Evolutionary conservation across 2,888 invertebrate genomes (phyloP), one percentile per base, ranked within the genome.

Genomic region (Trachelus troglodyta): DNA sequence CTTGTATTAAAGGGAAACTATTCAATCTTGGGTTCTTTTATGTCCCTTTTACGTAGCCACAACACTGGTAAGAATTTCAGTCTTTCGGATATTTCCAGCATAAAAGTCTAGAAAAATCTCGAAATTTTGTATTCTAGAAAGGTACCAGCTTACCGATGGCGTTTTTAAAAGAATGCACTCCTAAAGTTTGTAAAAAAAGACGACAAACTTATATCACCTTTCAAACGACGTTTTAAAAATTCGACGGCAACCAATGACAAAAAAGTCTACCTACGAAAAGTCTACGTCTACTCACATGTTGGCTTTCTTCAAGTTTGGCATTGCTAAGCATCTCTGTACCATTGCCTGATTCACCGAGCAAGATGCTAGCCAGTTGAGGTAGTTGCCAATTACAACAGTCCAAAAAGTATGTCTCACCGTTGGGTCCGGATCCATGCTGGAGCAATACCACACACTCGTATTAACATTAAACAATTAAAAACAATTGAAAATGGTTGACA

Each of bases 291-390:
- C 94, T 93, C 92, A 96, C 96, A 94, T 93, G 89, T 95, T 94
- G 34, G 97, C 96, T 84, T 95, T 94, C 86, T 92, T 93, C 56
- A 96, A 91, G 15, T 95, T 94, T 0, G 96, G 95, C 90, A 97
- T 94, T 0, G 96, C 95, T 3, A 97, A 92, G 85, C 96, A 96
- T 83, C 97, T 92, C 87, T 97, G 97, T 1, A 97, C 96, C 95
- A 97, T 97, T 0, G 97, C 95, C 91, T 97, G 97, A 90, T 97
- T 97, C 23, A 96, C 96, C 1, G 96, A 96, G 88, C 96, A 96
- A 1, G 96, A 94, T 0, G 96, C 95, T 77, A 97, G 92, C 96
- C 96, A 97, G 83, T 95, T 94, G 86, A 97, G 95, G 89, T 95
- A 96, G 87, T 96, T 96, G 6, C 97, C 97, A 76, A 96, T 92